These are phyloP conservation scores for Pseudomyrmex sp. DNA, from an alignment of 1,140 invertebrate species.

Conservation along the genomic window DNA sequence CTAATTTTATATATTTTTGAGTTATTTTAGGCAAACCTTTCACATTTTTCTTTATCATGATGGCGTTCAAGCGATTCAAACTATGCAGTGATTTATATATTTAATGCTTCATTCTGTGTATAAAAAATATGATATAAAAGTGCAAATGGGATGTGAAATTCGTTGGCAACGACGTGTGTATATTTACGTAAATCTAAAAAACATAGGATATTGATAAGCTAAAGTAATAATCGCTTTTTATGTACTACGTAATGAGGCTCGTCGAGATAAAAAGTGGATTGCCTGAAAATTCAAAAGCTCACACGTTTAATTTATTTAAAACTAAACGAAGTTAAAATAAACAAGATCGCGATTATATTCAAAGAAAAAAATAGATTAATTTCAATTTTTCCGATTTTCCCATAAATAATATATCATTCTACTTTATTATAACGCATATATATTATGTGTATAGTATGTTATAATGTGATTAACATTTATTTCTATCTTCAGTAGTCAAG, in stretches of 20 bases:
- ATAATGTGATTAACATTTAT: too few species aligned
- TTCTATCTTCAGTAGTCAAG: too few species aligned
- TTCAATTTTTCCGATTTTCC: conserved; percentile 14
- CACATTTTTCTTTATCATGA: background rate
- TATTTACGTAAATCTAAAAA: conserved; percentile 69
- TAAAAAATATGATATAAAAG: conserved; percentile 56
- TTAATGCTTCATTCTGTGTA: conserved; percentile 65
- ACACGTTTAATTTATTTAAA: conserved; percentile 33
- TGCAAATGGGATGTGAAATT: conserved; percentile 60
- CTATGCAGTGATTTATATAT: conserved; percentile 60
- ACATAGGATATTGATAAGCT: conserved; percentile 69
- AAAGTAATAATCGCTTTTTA: conserved; percentile 73
- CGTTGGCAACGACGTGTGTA: conserved; percentile 75
- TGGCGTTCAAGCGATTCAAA: conserved; percentile 59
- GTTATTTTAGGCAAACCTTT: background rate
- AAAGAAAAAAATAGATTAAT: conserved; percentile 1
- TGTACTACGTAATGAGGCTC: conserved; percentile 72
- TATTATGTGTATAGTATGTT: too few species aligned
- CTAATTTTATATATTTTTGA: background rate
- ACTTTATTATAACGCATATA: too few species aligned
- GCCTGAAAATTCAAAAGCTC: conserved; percentile 3
- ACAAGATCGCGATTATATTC: background rate
- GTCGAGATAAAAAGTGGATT: conserved; percentile 1
- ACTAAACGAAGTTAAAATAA: conserved; percentile 6
- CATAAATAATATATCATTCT: background rate